Percentiles rank a stretch among this genome's conserved stretches.
Evolutionary conservation across 2,113 vertebrate species (phyloP).

Genomic region (Lontra canadensis): DNA sequence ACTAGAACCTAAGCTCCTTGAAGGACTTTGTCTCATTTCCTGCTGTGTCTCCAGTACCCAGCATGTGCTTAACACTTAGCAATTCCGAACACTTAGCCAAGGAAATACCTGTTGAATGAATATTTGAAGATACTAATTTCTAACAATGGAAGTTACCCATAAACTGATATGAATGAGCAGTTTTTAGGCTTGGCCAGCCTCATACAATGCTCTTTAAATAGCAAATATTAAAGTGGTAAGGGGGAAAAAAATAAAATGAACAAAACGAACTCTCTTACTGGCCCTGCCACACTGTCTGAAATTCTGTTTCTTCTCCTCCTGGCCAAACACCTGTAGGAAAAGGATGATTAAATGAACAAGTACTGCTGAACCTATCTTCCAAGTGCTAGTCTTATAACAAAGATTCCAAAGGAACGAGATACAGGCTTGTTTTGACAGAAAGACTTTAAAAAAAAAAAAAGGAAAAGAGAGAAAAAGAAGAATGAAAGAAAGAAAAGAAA

Average conservation of each 20-base stretch:
- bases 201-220: constrained; percentile 29
- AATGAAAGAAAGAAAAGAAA: not conserved
- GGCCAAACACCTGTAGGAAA: not conserved
- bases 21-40: not conserved
- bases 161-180: not conserved
- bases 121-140: not conserved
- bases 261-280: not conserved
- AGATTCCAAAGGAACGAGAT: constrained; percentile 13
- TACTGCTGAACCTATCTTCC: not conserved
- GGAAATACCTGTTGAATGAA: constrained; percentile 2
- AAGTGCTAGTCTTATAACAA: not conserved
- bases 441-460: not conserved
- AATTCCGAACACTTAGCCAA: not conserved
- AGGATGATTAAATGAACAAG: constrained; percentile 15
- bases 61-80: not conserved
- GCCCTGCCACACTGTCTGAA: not conserved
- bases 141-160: not conserved
- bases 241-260: not conserved
- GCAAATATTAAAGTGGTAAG: not conserved
- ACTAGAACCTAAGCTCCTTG: not conserved
- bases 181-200: not conserved
- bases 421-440: not conserved
- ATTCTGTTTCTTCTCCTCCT: constrained; percentile 23
- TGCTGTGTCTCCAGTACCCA: not conserved
- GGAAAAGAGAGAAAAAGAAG: fast-evolving